Percentiles rank a stretch among this genome's conserved stretches.
These are phyloP conservation scores for Psittacus erithacus DNA, from an alignment of 2,113 vertebrate genomes.

Conservation along the genomic window DNA sequence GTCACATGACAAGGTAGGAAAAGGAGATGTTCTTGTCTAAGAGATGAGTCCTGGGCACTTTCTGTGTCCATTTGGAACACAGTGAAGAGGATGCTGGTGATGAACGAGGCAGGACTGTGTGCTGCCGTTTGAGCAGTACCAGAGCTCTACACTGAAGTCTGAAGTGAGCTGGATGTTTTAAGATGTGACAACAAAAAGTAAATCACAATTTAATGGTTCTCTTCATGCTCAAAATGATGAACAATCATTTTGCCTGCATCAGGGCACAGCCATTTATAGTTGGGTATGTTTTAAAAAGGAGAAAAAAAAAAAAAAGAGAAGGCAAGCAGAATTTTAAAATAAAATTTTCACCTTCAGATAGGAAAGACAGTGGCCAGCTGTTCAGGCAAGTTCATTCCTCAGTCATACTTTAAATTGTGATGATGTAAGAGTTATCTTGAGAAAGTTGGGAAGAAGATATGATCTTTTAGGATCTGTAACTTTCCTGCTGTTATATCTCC, in stretches of 20 bases:
- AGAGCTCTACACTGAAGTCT: neutral
- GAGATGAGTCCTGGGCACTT: neutral
- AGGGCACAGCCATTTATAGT: neutral
- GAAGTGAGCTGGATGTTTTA: neutral
- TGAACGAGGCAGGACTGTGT: neutral
- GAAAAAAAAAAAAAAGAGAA: neutral
- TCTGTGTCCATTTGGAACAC: neutral
- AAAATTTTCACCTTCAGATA: neutral
- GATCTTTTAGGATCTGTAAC: neutral
- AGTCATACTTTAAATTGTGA: neutral
- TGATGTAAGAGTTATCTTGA: neutral
- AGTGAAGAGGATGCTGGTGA: accelerated
- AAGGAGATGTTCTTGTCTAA: neutral
- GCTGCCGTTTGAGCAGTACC: neutral
- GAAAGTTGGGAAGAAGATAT: neutral
- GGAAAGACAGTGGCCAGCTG: neutral
- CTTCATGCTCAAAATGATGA: neutral
- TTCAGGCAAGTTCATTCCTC: neutral
- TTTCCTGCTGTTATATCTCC: neutral
- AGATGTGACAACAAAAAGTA: neutral
- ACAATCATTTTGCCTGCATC: neutral
- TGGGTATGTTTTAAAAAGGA: neutral
- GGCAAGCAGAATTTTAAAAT: neutral
- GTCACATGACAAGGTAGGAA: neutral
- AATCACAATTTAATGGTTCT: neutral